Evolutionary conservation across 2,888 invertebrate species (phyloP), one percentile per base, ranked within the genome.

Genomic region (Tortricodes alternella): DNA sequence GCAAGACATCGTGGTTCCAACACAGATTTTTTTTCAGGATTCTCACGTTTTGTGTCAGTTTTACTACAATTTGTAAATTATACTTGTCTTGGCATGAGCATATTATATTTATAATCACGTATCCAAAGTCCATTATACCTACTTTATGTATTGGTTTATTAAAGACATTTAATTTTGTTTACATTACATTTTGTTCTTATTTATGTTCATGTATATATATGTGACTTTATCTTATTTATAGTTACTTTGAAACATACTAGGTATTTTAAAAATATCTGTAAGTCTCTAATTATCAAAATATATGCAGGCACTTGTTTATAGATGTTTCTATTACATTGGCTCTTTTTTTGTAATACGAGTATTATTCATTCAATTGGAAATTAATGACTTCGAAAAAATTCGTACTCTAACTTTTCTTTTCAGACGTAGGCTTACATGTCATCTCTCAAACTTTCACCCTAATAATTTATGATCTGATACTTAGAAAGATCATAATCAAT

Each of bases 61-160:
- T 65, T 37, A 53, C 35, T 58, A 65, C 64, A 59, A 61, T 63
- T 58, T 62, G 62, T 66, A 62, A 60, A 64, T 60, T 58, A 65
- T 62, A 65, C 49, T 76, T 74, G 77, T 81, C 78, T 79, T 77
- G 78, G 84, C 84, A 85, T 85, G 84, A 77, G 79, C 78, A 78
- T 73, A 66, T 66, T 65, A 66, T 62, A 67, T 64, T 63, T 58
- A 65, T 65, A n/a, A 68, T 69, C 71, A 70, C 66, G 65, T 66
- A 68, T 49, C 65, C 66, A 57, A 63, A 55, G 34, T 49, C 35
- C 35, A 65, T 62, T 64, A 67, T 68, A 71, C 64, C 59, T 63
- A 53, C 58, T 61, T 65, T 63, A 50, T 58, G 50, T 61, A 58
- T 60, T 62, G 43, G 38, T 70, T 62, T 53, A 43, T 65, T 66